Conservation (phyloP, 1,140 invertebrate genomes). For the Pygmarrhopalites habei region DNA sequence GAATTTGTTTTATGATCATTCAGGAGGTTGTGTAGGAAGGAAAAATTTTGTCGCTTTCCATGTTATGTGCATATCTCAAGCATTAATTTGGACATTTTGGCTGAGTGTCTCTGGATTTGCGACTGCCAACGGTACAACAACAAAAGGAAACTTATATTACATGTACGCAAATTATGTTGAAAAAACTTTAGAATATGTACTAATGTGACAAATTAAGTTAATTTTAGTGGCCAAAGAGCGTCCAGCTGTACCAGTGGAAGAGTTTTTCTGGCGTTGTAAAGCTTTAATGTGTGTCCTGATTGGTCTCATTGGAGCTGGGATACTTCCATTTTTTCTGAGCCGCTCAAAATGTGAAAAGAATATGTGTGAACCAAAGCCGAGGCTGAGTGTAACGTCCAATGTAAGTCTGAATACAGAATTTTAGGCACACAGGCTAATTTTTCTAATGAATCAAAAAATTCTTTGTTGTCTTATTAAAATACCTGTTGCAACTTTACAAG, state of each 20-base stretch:
- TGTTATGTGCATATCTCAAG: slow-evolving; percentile 21
- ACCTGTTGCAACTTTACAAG: too few species aligned
- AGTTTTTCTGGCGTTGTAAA: background rate
- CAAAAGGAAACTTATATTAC: too few species aligned
- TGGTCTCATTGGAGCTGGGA: slow-evolving; percentile 4
- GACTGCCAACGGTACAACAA: slow-evolving; percentile 1
- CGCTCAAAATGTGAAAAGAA: slow-evolving; percentile 4
- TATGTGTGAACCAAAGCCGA: background rate
- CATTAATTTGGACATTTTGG: slow-evolving; percentile 13
- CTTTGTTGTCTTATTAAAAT: too few species aligned
- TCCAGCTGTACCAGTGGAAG: background rate
- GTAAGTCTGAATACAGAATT: background rate
- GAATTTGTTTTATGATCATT: too few species aligned
- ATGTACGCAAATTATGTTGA: too few species aligned
- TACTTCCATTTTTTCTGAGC: background rate
- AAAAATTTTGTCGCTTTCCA: slow-evolving; percentile 25
- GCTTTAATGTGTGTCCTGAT: background rate
- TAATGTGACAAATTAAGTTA: too few species aligned
- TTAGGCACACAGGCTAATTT: too few species aligned
- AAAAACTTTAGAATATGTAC: too few species aligned
- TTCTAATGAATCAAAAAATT: too few species aligned
- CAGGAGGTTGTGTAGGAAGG: slow-evolving; percentile 26
- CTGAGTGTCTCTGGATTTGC: slow-evolving; percentile 1
- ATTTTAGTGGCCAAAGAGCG: background rate
- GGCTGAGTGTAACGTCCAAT: background rate